A percentile compares a stretch with the other conserved stretches of the same genome.
Evolutionary conservation across 2,888 invertebrate genomes (phyloP).

Genomic region (Crematogaster levior): DNA sequence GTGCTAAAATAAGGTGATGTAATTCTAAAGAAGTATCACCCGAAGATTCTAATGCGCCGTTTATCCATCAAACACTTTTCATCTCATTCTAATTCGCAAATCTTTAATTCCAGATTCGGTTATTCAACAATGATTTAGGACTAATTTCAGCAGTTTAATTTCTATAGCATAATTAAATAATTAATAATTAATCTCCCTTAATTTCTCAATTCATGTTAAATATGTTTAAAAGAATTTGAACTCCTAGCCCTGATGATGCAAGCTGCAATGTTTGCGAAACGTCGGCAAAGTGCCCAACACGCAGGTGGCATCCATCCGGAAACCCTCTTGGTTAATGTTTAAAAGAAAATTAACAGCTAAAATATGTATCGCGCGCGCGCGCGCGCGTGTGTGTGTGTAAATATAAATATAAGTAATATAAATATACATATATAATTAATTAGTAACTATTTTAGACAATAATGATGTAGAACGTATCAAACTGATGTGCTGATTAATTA

Average conservation of each 20-base stretch:
- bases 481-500: neutral
- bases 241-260: too few species aligned
- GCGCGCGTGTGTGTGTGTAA: too few species aligned
- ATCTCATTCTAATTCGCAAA: neutral
- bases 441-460: neutral
- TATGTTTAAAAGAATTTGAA: too few species aligned
- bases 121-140: neutral
- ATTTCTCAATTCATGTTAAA: neutral
- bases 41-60: neutral
- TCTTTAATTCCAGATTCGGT: neutral
- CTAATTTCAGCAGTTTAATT: neutral
- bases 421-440: neutral
- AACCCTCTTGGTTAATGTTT: too few species aligned
- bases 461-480: neutral
- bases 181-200: neutral
- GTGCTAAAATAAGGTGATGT: slow-evolving; percentile 29
- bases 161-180: neutral
- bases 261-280: too few species aligned
- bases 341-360: neutral
- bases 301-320: too few species aligned
- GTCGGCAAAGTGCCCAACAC: too few species aligned
- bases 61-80: neutral
- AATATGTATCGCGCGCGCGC: too few species aligned
- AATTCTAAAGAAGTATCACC: slow-evolving; percentile 23
- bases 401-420: too few species aligned